Base-by-base conservation (phyloP, 2,113 vertebrate species). In the Pteruthius melanotis region DNA sequence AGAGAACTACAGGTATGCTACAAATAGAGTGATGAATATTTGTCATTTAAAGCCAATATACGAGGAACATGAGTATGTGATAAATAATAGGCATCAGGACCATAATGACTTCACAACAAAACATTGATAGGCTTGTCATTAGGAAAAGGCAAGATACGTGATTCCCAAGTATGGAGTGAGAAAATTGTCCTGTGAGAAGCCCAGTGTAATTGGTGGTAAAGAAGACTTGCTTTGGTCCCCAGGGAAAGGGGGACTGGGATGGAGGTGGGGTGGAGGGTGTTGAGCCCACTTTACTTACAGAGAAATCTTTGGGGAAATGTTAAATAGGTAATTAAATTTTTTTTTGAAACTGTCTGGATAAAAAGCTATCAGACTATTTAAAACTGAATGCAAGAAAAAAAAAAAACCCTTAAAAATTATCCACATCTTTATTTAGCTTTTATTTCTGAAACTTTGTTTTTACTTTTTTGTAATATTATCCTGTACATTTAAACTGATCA, bases 161-260 rank as follows among this genome's bases (percentile, higher is more conserved):
- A 77, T 88, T 21, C 37, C 14, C 39, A 72, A 60, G 11, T 17
- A 69, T 0, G 30, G 37, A 92, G 50, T 30, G 23, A 85, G 52
- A 71, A 79, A 60, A 65, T 20, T 31, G 3, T 80, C 37, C 60
- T 13, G 10, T 39, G 35, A 49, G 56, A 65, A 89, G 17, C 24
- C 27, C 68, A 42, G 7, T 27, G 37, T 13, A 65, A 52, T 7
- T 83, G 15, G 8, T 60, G 6, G 9, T 83, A 61, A 49, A 87
- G 42, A 56, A 9, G 20, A 78, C 3, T 26, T 71, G 30, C 11
- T 64, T 72, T 68, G 5, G 17, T 47, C 21, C 13, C n/a, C 0
- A 1, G 7, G 5, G 4, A 53, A 60, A 45, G 12, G 6, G 27
- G 17, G 2, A 7, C 11, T 35, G 14, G 5, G 19, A 9, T 33